Conservation (phyloP, 2,797 vertebrate genomes). For the Botia kubotai region DNA sequence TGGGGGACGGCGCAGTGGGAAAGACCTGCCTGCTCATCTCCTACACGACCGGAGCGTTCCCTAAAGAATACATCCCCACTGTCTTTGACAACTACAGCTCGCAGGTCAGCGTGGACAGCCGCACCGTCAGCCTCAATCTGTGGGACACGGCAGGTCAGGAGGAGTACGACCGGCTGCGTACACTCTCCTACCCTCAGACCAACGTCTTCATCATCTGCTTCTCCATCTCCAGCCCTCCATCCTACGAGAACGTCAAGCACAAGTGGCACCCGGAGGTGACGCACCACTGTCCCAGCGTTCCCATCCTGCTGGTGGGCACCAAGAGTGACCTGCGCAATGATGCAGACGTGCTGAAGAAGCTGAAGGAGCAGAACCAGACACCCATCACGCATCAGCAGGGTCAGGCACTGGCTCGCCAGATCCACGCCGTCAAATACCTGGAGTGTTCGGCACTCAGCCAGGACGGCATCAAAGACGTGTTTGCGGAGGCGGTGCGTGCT, state of each 20-base stretch:
- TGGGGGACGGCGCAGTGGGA: slow-evolving; percentile 89
- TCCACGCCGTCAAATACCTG: slow-evolving; percentile 88
- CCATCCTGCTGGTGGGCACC: slow-evolving; percentile 88
- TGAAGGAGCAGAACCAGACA: slow-evolving; percentile 89
- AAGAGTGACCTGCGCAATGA: slow-evolving; percentile 89
- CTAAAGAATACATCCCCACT: slow-evolving; percentile 90
- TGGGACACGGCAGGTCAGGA: slow-evolving; percentile 88
- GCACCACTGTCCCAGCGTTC: slow-evolving; percentile 88
- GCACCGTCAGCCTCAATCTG: slow-evolving; percentile 81
- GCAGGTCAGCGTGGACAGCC: slow-evolving; percentile 82
- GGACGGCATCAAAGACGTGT: slow-evolving; percentile 89
- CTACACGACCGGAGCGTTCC: slow-evolving; percentile 90
- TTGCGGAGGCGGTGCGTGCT: slow-evolving; percentile 84
- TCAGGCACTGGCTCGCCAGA: slow-evolving; percentile 82
- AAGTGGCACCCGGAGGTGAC: slow-evolving; percentile 86
- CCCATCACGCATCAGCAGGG: slow-evolving; percentile 87
- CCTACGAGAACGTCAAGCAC: slow-evolving; percentile 80
- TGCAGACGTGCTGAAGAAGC: slow-evolving; percentile 84
- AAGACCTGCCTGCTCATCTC: slow-evolving; percentile 94
- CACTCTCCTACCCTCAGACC: slow-evolving; percentile 82
- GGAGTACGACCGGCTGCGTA: slow-evolving; percentile 82
- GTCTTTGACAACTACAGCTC: slow-evolving; percentile 93
- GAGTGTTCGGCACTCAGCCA: slow-evolving; percentile 90
- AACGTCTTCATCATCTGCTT: slow-evolving; percentile 86
- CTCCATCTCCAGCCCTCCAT: slow-evolving; percentile 81